Percentiles rank a stretch among this genome's conserved stretches.
Conservation (phyloP, 1,140 invertebrate species). For the Phocides pigmalion region DNA sequence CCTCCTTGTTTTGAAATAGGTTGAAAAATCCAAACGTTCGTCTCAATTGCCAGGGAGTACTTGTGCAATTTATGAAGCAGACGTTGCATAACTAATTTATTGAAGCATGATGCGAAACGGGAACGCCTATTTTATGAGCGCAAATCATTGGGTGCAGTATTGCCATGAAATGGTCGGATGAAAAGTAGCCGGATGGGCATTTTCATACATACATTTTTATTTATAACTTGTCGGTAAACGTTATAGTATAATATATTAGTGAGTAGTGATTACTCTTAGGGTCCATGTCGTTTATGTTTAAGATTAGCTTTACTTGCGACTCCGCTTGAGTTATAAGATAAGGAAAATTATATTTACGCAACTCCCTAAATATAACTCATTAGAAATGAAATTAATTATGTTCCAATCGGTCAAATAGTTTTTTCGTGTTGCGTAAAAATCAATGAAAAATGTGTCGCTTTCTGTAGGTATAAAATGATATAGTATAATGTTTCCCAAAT, state of each 20-base stretch:
- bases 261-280: background rate
- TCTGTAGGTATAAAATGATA: too few relatives aligned
- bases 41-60: background rate
- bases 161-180: background rate
- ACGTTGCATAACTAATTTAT: slow-evolving; percentile 18
- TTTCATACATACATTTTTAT: background rate
- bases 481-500: too few relatives aligned
- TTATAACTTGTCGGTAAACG: background rate
- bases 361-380: too few relatives aligned
- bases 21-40: background rate
- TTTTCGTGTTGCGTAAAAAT: too few relatives aligned
- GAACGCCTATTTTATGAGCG: slow-evolving; percentile 3
- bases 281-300: background rate
- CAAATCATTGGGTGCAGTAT: slow-evolving; percentile 1
- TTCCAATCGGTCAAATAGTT: too few relatives aligned
- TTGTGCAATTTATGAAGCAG: slow-evolving; percentile 17
- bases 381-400: too few relatives aligned
- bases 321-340: too few relatives aligned
- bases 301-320: background rate
- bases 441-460: too few relatives aligned
- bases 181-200: background rate
- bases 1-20: too few relatives aligned
- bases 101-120: slow-evolving; percentile 10
- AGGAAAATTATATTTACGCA: too few relatives aligned
- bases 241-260: background rate